A percentile compares a stretch with the other conserved stretches of the same genome.
Conservation (phyloP, 1,140 invertebrate genomes). For the Euura lappo region DNA sequence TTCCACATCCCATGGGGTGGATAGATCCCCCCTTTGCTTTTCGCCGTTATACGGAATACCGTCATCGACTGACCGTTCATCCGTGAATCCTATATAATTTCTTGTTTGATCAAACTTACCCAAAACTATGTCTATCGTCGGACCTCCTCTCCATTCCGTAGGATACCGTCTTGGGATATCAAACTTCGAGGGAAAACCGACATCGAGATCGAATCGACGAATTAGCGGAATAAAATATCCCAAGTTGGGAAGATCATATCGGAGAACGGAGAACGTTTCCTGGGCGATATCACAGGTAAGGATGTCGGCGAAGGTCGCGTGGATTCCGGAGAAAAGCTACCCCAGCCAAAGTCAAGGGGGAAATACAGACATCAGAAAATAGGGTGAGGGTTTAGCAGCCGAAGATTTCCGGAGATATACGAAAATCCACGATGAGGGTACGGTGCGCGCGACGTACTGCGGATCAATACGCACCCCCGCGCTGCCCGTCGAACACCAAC, state of each 20-base stretch:
- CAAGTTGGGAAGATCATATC: too few species aligned
- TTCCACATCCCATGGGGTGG: background rate
- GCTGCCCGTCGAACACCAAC: background rate
- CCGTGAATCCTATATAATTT: constrained; percentile 11
- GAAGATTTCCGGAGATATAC: constrained; percentile 55
- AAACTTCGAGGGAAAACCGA: background rate
- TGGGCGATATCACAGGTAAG: background rate
- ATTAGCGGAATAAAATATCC: too few species aligned
- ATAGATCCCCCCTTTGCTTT: background rate
- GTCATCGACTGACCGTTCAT: background rate
- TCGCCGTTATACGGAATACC: background rate
- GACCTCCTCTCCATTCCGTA: background rate
- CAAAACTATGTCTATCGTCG: background rate
- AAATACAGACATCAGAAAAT: constrained; percentile 50
- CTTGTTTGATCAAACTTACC: constrained; percentile 12
- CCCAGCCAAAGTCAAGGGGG: constrained; percentile 23
- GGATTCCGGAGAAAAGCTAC: background rate
- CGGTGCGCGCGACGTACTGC: constrained; percentile 51
- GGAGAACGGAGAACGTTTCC: too few species aligned
- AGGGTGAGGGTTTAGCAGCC: constrained; percentile 49
- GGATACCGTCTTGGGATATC: constrained; percentile 1
- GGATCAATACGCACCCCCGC: constrained; percentile 45
- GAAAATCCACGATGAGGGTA: constrained; percentile 33
- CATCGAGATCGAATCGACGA: background rate
- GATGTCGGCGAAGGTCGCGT: background rate